Evolutionary conservation across 2,797 vertebrate species (phyloP).

Genomic region (Myoxocephalus aenaeus): DNA sequence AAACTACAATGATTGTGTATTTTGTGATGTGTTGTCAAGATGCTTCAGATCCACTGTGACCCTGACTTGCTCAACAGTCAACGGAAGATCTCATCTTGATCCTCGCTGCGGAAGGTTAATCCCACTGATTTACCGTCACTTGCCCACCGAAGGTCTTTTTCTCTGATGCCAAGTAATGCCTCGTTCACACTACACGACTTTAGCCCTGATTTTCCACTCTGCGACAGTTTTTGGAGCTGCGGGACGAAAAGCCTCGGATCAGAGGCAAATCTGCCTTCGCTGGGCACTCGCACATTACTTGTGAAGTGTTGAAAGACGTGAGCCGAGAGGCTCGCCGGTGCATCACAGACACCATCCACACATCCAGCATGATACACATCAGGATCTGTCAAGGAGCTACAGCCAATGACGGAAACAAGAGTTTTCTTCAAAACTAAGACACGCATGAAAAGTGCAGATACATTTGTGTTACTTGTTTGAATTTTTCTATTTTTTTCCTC

Average conservation of each 20-base stretch:
- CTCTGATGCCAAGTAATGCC: neutral
- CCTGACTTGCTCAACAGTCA: constrained; percentile 2
- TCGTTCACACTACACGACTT: neutral
- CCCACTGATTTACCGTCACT: constrained; percentile 6
- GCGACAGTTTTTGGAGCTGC: no score
- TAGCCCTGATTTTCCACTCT: neutral
- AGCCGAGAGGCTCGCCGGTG: no score
- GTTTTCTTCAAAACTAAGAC: neutral
- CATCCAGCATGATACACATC: no score
- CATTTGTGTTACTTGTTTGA: neutral
- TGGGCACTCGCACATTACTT: no score
- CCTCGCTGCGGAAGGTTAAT: neutral
- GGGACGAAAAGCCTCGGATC: no score
- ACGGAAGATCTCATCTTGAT: neutral
- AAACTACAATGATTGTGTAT: neutral
- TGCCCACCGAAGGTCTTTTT: neutral
- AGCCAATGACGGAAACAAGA: neutral
- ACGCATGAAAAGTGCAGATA: neutral
- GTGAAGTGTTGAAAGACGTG: no score
- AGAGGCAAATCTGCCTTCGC: no score
- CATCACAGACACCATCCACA: no score
- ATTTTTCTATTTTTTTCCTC: neutral
- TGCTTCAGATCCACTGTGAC: constrained; percentile 4
- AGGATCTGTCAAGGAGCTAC: no score
- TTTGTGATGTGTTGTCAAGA: neutral